phyloP scores from a whole-genome alignment of 2,888 invertebrate species.

The Drosophila nr. perissopoda region DNA sequence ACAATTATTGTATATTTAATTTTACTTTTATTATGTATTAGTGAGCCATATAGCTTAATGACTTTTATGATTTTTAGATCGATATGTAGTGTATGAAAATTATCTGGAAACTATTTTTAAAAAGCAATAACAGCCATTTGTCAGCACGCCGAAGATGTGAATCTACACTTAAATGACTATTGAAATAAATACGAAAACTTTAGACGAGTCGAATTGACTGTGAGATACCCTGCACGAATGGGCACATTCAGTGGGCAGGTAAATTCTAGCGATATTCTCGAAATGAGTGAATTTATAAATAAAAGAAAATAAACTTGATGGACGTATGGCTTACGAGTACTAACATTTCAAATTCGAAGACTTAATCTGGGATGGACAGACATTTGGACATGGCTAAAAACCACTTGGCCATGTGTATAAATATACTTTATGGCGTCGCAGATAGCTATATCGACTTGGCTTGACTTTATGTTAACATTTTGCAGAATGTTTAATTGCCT shows the following conservation, averaged over 20 bases:
- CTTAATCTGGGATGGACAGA: neutral
- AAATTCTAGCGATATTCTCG: neutral
- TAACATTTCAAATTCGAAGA: neutral
- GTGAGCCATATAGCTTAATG: neutral
- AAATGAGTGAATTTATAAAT: neutral
- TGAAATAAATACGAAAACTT: neutral
- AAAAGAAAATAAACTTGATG: neutral
- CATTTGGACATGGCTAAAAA: neutral
- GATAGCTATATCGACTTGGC: neutral
- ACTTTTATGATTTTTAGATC: neutral
- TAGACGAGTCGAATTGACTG: neutral
- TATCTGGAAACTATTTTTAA: neutral
- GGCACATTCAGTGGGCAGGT: neutral
- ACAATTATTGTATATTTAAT: neutral
- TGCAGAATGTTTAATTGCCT: neutral
- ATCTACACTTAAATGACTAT: neutral
- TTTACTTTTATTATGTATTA: neutral
- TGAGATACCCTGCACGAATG: neutral
- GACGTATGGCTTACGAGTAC: neutral
- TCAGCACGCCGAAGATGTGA: neutral
- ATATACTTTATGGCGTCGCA: neutral
- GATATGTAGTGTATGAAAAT: neutral
- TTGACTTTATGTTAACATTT: neutral
- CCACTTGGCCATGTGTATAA: neutral
- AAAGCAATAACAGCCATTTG: neutral